Percentiles rank a stretch among this genome's conserved stretches.
These are phyloP conservation scores for Campylomormyrus numenius DNA, from an alignment of 2,113 vertebrate genomes.

Conservation along the genomic window DNA sequence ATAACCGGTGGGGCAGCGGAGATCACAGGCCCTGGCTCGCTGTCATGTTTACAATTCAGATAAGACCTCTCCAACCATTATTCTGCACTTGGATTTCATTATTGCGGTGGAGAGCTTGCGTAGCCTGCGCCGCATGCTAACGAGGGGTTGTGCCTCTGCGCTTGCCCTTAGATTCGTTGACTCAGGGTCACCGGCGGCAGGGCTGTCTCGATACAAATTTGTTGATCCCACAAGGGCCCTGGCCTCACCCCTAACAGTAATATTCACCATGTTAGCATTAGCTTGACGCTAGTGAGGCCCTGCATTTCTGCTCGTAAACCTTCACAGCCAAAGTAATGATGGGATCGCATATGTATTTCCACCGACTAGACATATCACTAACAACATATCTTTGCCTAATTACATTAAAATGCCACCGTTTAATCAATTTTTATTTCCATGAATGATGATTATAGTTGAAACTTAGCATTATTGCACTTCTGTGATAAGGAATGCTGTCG, in stretches of 20 bases:
- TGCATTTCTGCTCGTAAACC: neutral
- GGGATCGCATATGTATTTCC: neutral
- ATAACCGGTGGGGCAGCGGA: conserved; percentile 51
- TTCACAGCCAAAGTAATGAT: neutral
- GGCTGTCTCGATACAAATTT: neutral
- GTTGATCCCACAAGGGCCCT: neutral
- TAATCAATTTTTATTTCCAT: neutral
- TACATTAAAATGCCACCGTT: neutral
- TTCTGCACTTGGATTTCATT: conserved; percentile 29
- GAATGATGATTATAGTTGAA: neutral
- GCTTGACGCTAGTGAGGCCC: neutral
- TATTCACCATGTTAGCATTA: neutral
- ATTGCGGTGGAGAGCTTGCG: conserved; percentile 8
- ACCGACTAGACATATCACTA: neutral
- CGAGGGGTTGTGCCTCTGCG: neutral
- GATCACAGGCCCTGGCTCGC: conserved; percentile 39
- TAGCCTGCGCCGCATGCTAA: neutral
- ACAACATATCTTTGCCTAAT: neutral
- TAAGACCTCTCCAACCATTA: conserved; percentile 24
- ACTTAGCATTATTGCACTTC: neutral
- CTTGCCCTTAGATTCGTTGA: neutral
- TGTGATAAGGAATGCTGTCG: neutral
- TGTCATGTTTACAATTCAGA: conserved; percentile 37
- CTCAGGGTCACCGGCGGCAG: neutral
- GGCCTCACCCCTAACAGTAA: neutral